Percentiles rank a stretch among this genome's conserved stretches.
Evolutionary conservation across 2,113 vertebrate species (phyloP).

Genomic region (Cyanoderma ruficeps): DNA sequence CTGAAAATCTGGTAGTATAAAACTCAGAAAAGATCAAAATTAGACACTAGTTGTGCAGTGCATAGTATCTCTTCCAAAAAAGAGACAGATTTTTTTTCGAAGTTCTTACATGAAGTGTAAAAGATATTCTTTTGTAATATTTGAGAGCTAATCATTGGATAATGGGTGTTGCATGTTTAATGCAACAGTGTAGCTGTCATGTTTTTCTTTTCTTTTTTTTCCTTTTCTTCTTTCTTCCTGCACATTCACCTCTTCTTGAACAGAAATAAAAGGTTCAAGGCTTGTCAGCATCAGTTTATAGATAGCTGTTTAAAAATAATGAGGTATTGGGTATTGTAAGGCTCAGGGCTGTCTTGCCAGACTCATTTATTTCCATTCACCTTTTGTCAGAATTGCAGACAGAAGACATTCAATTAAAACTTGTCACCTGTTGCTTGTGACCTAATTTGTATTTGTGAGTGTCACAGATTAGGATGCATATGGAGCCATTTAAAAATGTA

Average conservation of each 20-base stretch:
- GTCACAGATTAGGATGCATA: slow-evolving; percentile 57
- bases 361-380: slow-evolving; percentile 83
- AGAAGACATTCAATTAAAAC: slow-evolving; percentile 85
- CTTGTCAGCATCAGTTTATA: slow-evolving; percentile 85
- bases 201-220: background rate
- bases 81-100: background rate
- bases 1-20: background rate
- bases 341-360: slow-evolving; percentile 81
- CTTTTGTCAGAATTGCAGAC: slow-evolving; percentile 83
- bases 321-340: slow-evolving; percentile 83
- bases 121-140: slow-evolving; percentile 54
- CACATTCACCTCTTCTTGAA: slow-evolving; percentile 70
- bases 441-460: slow-evolving; percentile 76
- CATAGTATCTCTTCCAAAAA: background rate
- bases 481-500: slow-evolving; percentile 20
- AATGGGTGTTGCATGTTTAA: slow-evolving; percentile 68
- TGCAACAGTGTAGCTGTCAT: slow-evolving; percentile 50
- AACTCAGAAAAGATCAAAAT: background rate
- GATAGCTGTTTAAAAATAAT: slow-evolving; percentile 87
- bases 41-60: background rate
- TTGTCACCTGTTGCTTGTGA: slow-evolving; percentile 78
- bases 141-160: slow-evolving; percentile 43
- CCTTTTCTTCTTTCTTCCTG: background rate
- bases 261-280: slow-evolving; percentile 82
- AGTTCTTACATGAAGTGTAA: slow-evolving; percentile 5